Evolutionary conservation across 2,797 vertebrate genomes (phyloP), one percentile per base, ranked within the genome.

Genomic region (Gallinago stenura): DNA sequence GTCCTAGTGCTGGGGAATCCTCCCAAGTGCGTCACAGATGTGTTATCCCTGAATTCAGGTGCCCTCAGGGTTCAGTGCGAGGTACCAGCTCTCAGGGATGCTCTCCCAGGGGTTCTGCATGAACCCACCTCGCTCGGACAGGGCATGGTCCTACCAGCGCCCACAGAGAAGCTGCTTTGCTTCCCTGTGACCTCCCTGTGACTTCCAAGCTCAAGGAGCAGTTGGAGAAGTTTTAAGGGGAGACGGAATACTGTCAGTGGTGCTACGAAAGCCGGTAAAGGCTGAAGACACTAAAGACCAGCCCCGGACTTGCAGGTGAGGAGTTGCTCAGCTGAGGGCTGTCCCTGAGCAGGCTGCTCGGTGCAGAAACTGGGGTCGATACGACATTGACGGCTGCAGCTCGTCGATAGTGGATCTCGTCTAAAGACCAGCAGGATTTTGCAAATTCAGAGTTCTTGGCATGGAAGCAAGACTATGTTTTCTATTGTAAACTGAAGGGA

Each of bases 381-480:
- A 17, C 51, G 28, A 21, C 85, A 83, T 3, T 24, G 90, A n/a
- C 0, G 31, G 58, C 58, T 69, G 56, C 65, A 51, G 80, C 56
- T 76, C 85, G 71, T 81, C 75, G 54, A 46, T 77, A 83, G 39
- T 3, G 79, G 43, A 31, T 86, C 76, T 64, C 57, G 21, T 65
- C 83, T 88, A 30, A 76, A 89, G 79, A 87, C n/a, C 57, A 81
- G 41, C 57, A 75, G 85, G 57, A 94, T 93, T 89, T 86, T 91
- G 90, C 80, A 91, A 87, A 94, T 93, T 92, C 89, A 70, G 80
- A 73, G 84, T 43, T 93, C 69, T 43, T 94, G 90, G 88, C 93
- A 94, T 1, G 1, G 76, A 85, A 78, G 58, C 53, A 77, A 91
- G 65, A 37, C 56, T 72, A 30, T 72, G 62, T 77, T 91, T 94